Evolutionary conservation across 2,113 vertebrate genomes (phyloP), one percentile per base, ranked within the genome.

Genomic region (Lethenteron reissneri): DNA sequence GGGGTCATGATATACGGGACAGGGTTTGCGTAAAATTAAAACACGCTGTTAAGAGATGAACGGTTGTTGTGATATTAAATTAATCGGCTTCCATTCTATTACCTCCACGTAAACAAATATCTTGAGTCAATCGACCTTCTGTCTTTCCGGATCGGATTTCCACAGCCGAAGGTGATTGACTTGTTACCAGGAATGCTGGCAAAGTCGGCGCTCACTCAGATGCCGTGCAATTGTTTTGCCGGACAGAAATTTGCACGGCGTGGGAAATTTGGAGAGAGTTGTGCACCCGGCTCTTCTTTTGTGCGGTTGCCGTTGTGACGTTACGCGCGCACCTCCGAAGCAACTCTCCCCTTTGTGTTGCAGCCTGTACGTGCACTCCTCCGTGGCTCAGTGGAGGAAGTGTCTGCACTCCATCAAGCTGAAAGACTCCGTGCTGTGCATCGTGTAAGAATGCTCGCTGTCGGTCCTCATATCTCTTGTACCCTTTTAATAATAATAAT

Each of bases 401-500:
- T 97, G 94, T 82, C 87, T 99, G 74, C 92, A 96, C 78, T 91
- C 89, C 64, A 88, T 99, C 78, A 94, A 92, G 79, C 86, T 99
- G 77, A 99, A 97, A 82, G 92, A 97, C 78, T 90, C 94, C 11
- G 85, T 96, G 78, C 86, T 97, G 73, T 91, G 92, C 80, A 95
- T 99, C 72, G 90, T 97, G 92, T 99, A 80, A 90, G 94, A 87
- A 73, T 17, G 57, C 57, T 69, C n/a, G 12, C 60, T 5, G 3
- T 6, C 56, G 21, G 58, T 57, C 21, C 15, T 13, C 70, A 12
- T 56, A 77, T 75, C 71, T 76, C 8, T 25, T 70, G 58, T 75
- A 71, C 25, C 41, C 41, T 41, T 41, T 41, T 41, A 75, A 76
- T 77, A 15, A 73, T 75, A 73, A 71, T 74, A 41, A 41, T 41